Evolutionary conservation across 1,140 invertebrate genomes (phyloP).

Genomic region (Phortica variegata): DNA sequence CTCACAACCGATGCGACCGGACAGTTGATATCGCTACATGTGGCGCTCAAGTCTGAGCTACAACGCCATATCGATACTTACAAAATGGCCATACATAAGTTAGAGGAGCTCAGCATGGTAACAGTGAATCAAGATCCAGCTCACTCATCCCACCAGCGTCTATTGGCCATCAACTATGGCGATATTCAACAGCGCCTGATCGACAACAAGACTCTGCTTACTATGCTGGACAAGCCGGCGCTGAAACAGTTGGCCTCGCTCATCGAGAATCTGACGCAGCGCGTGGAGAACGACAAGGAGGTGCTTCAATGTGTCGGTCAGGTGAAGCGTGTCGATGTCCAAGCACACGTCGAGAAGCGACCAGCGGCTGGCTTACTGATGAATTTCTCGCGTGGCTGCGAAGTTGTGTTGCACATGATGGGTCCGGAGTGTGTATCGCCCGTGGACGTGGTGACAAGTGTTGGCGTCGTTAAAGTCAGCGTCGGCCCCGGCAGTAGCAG

Average conservation of each 20-base stretch:
- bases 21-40: slow-evolving; percentile 66
- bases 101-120: slow-evolving; percentile 75
- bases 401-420: slow-evolving; percentile 76
- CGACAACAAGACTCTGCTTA: slow-evolving; percentile 87
- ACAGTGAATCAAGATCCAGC: slow-evolving; percentile 78
- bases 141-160: slow-evolving; percentile 83
- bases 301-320: slow-evolving; percentile 67
- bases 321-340: slow-evolving; percentile 61
- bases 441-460: slow-evolving; percentile 17
- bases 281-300: slow-evolving; percentile 71
- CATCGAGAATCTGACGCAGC: slow-evolving; percentile 62
- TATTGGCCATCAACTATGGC: slow-evolving; percentile 76
- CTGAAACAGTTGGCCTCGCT: slow-evolving; percentile 62
- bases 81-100: slow-evolving; percentile 81
- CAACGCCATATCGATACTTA: slow-evolving; percentile 81
- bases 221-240: slow-evolving; percentile 75
- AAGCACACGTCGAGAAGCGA: slow-evolving; percentile 61
- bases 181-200: slow-evolving; percentile 86
- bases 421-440: slow-evolving; percentile 53
- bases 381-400: slow-evolving; percentile 81
- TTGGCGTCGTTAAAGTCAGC: slow-evolving; percentile 44
- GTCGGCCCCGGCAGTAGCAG: slow-evolving; percentile 63
- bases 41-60: slow-evolving; percentile 78
- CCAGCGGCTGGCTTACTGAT: slow-evolving; percentile 78
- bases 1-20: slow-evolving; percentile 66